These are phyloP conservation scores for Eulemur macaco DNA, from an alignment of 2,113 vertebrate genomes.

Conservation along the genomic window DNA sequence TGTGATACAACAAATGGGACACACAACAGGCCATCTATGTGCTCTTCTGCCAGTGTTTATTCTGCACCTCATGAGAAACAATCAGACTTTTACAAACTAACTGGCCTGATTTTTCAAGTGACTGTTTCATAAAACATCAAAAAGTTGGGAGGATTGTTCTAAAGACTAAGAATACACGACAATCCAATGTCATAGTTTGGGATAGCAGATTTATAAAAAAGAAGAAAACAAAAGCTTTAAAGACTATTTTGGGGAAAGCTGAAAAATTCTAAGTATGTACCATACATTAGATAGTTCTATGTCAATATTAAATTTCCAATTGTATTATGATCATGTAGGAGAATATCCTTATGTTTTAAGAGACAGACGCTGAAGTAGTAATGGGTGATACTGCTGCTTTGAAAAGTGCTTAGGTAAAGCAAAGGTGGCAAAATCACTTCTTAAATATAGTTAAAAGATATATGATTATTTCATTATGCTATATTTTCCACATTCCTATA, in stretches of 20 bases:
- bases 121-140: neutral
- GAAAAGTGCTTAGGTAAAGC: neutral
- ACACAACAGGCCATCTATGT: neutral
- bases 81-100: neutral
- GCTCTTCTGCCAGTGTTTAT: neutral
- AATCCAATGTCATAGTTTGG: neutral
- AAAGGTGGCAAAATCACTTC: neutral
- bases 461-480: neutral
- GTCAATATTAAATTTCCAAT: neutral
- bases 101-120: neutral
- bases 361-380: neutral
- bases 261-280: neutral
- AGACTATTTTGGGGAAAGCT: neutral
- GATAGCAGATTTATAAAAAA: neutral
- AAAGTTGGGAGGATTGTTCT: neutral
- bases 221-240: neutral
- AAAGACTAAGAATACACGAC: neutral
- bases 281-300: neutral
- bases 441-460: neutral
- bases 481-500: neutral
- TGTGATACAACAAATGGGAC: neutral
- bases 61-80: neutral
- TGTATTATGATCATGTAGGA: neutral
- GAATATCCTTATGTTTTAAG: neutral
- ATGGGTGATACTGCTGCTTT: neutral